Evolutionary conservation across 2,113 vertebrate species (phyloP), one percentile per base, ranked within the genome.

Genomic region (Numenius arquata): DNA sequence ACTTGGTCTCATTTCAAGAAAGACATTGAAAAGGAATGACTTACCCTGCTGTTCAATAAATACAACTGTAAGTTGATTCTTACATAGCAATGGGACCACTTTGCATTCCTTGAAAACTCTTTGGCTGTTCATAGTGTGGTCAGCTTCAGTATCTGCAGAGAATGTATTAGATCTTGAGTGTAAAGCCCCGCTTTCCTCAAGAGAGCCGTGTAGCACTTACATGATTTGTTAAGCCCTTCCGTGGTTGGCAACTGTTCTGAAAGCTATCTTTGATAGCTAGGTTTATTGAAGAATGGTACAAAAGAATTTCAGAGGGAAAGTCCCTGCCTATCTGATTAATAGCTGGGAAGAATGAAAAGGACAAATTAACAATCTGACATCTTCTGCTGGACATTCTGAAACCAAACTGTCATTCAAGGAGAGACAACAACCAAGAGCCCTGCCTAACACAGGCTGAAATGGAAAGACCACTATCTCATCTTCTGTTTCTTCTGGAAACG

Each of bases 61-160:
- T 85, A 70, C n/a, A 86, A 77, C 26, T 71, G 30, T 88, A 81
- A 90, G 85, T 93, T 63, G 71, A 50, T 85, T 86, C 72, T 93
- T 80, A 65, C 29, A 30, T 67, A 81, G 59, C 59, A 86, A 5
- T 80, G 81, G 59, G 62, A 79, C 47, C 45, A 21, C 56, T 90
- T 89, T 74, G 41, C 65, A 32, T 89, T 84, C 76, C 61, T 87
- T 75, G 76, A 89, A 93, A 92, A 61, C 65, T 90, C 90, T 77
- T 66, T 41, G 63, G 55, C 21, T 6, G 48, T 90, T 92, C 72
- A 10, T 16, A 36, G 22, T 40, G n/a, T 73, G 85, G 63, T 83
- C 63, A 85, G 66, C 87, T 91, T 88, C 93, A 73, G 38, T 82
- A 88, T 88, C 85, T 91, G 55, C n/a, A 67, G 65, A 55, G 50